Evolutionary conservation across 1,140 invertebrate genomes (phyloP), one percentile per base, ranked within the genome.

Genomic region (Papilio helenus): DNA sequence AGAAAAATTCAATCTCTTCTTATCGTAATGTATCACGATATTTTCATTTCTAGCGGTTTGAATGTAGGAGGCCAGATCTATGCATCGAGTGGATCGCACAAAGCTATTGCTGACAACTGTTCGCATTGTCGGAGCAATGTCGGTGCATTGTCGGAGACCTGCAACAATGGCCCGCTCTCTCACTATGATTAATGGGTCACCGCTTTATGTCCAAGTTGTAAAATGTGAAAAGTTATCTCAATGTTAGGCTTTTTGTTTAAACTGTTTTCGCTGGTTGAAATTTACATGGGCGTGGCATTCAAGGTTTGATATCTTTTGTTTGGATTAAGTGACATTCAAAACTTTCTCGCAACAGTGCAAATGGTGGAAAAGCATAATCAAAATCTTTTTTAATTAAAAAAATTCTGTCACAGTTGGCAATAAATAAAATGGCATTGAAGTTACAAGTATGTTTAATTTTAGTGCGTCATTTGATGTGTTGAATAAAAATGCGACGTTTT

Each of bases 151-250:
- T 76, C 55, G 51, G 23, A 20, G 46, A 58, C 14, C 26, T 8
- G 74, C 74, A 76, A 76, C 74, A 76, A 76, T 76, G 74, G 26
- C 16, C 26, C 74, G 49, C 49, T 76, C 74, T 58, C 74, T 76
- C 74, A 58, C 74, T 76, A 76, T 76, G 74, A 76, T 76, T 76
- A 76, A 76, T 76, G 74, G 74, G 74, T 76, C 74, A 76, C 51
- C 49, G 74, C 49, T 76, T 58, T 58, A 58, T 39, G 74, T 76
- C 74, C 73, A 76, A 49, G 73, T 76, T 58, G 73, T 34, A 73
- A 73, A 73, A 73, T 73, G 16, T 58, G 73, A 76, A 74, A 76
- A 76, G 73, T 58, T 76, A 76, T 76, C 49, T 39, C 29, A 58
- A 7, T 76, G 46, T 58, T 76, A 76, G 73, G 23, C 20, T 76